Evolutionary conservation across 2,797 vertebrate species (phyloP).

Genomic region (Onychomys arenicola): DNA sequence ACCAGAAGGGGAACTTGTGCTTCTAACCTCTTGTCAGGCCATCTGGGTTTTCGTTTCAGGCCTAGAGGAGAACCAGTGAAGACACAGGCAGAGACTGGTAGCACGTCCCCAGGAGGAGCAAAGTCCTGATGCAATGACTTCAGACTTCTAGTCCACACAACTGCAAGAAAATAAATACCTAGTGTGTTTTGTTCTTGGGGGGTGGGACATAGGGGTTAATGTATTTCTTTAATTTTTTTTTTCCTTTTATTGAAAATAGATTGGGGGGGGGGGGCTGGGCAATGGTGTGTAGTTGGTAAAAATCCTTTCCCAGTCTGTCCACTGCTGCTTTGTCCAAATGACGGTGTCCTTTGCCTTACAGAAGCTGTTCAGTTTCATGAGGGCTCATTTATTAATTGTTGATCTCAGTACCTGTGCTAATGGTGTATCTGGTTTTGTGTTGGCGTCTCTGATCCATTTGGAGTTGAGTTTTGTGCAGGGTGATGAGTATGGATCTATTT

Average conservation of each 20-base stretch:
- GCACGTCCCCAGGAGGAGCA: not conserved
- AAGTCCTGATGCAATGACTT: not conserved
- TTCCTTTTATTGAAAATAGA: not conserved
- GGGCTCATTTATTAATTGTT: not conserved
- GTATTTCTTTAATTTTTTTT: not conserved
- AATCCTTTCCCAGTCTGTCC: not conserved
- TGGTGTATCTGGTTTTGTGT: not conserved
- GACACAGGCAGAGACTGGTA: not conserved
- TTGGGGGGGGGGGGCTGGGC: no score
- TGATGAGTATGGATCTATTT: not conserved
- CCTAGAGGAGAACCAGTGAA: not conserved
- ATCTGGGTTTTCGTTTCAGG: not conserved
- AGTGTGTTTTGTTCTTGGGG: not conserved
- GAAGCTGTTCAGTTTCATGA: not conserved
- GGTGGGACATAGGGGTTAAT: not conserved
- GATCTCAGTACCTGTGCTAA: not conserved
- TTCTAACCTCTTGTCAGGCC: not conserved
- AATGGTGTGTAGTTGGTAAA: not conserved
- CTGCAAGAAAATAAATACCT: not conserved
- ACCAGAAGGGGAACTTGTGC: not conserved
- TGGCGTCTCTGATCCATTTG: not conserved
- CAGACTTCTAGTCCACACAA: not conserved
- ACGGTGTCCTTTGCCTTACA: not conserved
- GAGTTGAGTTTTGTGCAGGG: not conserved
- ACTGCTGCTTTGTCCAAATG: not conserved